Conservation (phyloP, 2,888 invertebrate species). For the Mesorhabditis sp. region DNA sequence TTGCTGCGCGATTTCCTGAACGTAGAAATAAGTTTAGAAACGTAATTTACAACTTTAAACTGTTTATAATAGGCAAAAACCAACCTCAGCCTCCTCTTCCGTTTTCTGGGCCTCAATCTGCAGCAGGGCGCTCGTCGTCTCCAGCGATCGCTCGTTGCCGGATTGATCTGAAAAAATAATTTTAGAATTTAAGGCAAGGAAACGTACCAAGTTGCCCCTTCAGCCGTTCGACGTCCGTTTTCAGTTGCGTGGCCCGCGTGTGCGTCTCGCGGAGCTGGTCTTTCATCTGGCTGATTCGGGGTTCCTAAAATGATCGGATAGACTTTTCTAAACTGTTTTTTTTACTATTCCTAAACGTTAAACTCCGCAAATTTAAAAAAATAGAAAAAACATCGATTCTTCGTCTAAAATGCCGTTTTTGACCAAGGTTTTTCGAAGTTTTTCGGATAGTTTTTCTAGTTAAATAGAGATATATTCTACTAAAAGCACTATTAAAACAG, state of each 20-base stretch:
- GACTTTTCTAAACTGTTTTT: neutral
- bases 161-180: constrained; percentile 68
- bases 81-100: constrained; percentile 86
- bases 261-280: constrained; percentile 62
- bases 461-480: too few relatives aligned
- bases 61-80: constrained; percentile 14
- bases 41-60: neutral
- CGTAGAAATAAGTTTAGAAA: constrained; percentile 9
- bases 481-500: too few relatives aligned
- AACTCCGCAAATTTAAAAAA: neutral
- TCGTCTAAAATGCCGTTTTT: too few relatives aligned
- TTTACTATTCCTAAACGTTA: neutral
- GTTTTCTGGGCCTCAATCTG: constrained; percentile 86
- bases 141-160: constrained; percentile 74
- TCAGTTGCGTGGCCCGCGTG: constrained; percentile 58
- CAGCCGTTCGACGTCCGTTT: constrained; percentile 71
- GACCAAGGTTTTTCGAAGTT: too few relatives aligned
- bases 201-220: constrained; percentile 74
- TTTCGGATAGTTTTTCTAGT: too few relatives aligned
- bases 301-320: neutral
- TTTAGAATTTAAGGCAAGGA: constrained; percentile 12
- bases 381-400: neutral
- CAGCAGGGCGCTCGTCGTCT: constrained; percentile 80
- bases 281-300: constrained; percentile 13
- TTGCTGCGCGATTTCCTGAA: constrained; percentile 67